A percentile compares a stretch with the other conserved stretches of the same genome.
Evolutionary conservation across 1,140 invertebrate species (phyloP).

Genomic region (Trissolcus basalis): DNA sequence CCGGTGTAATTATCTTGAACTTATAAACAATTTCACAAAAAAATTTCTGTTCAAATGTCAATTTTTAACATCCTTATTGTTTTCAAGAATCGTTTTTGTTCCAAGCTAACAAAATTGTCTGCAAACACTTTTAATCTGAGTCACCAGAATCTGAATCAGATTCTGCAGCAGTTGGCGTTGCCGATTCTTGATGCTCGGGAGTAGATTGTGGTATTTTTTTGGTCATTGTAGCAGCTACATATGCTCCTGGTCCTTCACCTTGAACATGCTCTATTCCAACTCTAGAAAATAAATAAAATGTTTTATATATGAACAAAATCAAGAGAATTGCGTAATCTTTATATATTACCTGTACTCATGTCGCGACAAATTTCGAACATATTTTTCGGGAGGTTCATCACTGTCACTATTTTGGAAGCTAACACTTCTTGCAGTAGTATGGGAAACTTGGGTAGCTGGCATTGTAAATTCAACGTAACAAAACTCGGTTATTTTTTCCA

Average conservation of each 20-base stretch:
- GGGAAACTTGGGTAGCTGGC: constrained; percentile 97
- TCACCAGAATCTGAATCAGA: constrained; percentile 65
- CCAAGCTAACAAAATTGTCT: neutral
- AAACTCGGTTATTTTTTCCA: constrained; percentile 81
- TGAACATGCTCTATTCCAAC: constrained; percentile 90
- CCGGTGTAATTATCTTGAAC: no score
- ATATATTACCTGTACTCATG: constrained; percentile 92
- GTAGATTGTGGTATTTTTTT: constrained; percentile 68
- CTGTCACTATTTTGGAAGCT: constrained; percentile 92
- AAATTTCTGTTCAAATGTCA: no score
- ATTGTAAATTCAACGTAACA: constrained; percentile 98
- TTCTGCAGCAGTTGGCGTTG: constrained; percentile 62
- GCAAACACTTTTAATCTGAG: constrained; percentile 25
- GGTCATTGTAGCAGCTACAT: constrained; percentile 82
- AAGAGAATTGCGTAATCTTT: neutral
- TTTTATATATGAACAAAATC: no score
- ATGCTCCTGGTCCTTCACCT: constrained; percentile 84
- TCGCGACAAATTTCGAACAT: constrained; percentile 96
- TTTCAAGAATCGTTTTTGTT: no score
- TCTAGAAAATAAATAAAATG: constrained; percentile 69
- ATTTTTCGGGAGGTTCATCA: constrained; percentile 98
- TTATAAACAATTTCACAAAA: no score
- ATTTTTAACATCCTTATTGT: no score
- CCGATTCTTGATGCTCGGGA: constrained; percentile 50
- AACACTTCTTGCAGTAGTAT: constrained; percentile 96